Base-by-base conservation (phyloP, 2,888 invertebrate species). In the Sinentomon sp. region DNA sequence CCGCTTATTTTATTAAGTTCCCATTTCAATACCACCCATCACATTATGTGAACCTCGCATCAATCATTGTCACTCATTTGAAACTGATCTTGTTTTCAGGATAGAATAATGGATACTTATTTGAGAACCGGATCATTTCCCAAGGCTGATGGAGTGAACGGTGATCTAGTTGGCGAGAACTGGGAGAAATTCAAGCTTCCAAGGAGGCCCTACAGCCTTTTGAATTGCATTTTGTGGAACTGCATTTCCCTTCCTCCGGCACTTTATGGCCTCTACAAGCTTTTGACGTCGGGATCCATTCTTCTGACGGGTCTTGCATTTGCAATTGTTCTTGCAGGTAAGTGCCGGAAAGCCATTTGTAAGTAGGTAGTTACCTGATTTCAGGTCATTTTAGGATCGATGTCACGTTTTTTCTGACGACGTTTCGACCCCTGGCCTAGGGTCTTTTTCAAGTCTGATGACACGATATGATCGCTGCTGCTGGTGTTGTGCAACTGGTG, bases 101-200 rank as follows among this genome's bases (percentile, higher is more conserved):
- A 75, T 50, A 64, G 63, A 52, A 59, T 74, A 60, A 61, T 64
- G 45, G 72, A 72, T 14, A 73, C 73, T 38, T 75, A 72, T 48
- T 42, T 63, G 13, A 60, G 66, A 46, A 71, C 70, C 3, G 78
- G 78, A 10, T 71, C 75, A 51, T 80, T 75, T 53, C 77, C 77
- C 51, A 55, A 62, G 31, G 66, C 68, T 27, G 75, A 75, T 5
- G 77, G 73, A 4, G 61, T 74, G 5, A 58, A 64, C 41, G 61
- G 64, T 45, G 55, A n/a, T n/a, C n/a, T n/a, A n/a, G n/a, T n/a
- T 34, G 38, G 36, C 33, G 26, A 37, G 33, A 36, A 40, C 22
- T 42, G 66, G 16, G 63, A 65, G 28, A 55, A 60, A 2, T 65
- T 69, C 43, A 52, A 54, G 30, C 46, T 65, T 17, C 51, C 61